A percentile compares a stretch with the other conserved stretches of the same genome.
Evolutionary conservation across 2,888 invertebrate genomes (phyloP).

Genomic region (Zeuzera pyrina): DNA sequence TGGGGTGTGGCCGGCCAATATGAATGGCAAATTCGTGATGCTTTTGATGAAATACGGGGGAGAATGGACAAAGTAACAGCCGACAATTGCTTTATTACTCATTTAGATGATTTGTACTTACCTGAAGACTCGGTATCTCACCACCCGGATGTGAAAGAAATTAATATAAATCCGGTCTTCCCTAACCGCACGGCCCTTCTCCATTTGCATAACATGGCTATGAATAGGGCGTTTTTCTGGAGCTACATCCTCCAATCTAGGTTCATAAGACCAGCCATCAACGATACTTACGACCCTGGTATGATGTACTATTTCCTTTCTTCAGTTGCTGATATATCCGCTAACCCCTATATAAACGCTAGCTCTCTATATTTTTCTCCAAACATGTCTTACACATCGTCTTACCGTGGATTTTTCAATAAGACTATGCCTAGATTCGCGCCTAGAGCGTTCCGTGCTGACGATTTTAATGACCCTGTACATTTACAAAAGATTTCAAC

Average conservation of each 20-base stretch:
- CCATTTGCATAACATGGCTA: constrained; percentile 97
- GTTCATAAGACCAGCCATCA: constrained; percentile 90
- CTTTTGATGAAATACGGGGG: constrained; percentile 90
- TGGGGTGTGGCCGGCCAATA: constrained; percentile 87
- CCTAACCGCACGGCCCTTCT: constrained; percentile 94
- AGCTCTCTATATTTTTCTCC: constrained; percentile 95
- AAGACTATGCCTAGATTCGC: constrained; percentile 96
- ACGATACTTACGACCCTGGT: constrained; percentile 95
- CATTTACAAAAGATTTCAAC: constrained; percentile 95
- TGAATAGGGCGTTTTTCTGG: constrained; percentile 96
- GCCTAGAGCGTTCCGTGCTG: constrained; percentile 90
- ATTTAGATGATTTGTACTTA: constrained; percentile 86
- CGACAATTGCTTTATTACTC: constrained; percentile 93
- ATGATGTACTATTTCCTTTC: constrained; percentile 98
- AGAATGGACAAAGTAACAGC: constrained; percentile 86
- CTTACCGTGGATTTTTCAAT: constrained; percentile 96
- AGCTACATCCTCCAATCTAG: constrained; percentile 93
- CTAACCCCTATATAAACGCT: constrained; percentile 93
- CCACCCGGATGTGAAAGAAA: constrained; percentile 92
- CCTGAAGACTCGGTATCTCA: constrained; percentile 91
- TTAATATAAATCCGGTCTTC: constrained; percentile 94
- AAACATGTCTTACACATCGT: constrained; percentile 94
- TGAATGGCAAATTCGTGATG: constrained; percentile 93
- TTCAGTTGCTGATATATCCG: constrained; percentile 94
- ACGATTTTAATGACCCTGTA: constrained; percentile 97